These are phyloP conservation scores for Larimichthys crocea DNA, from an alignment of 2,113 vertebrate species.

Conservation along the genomic window DNA sequence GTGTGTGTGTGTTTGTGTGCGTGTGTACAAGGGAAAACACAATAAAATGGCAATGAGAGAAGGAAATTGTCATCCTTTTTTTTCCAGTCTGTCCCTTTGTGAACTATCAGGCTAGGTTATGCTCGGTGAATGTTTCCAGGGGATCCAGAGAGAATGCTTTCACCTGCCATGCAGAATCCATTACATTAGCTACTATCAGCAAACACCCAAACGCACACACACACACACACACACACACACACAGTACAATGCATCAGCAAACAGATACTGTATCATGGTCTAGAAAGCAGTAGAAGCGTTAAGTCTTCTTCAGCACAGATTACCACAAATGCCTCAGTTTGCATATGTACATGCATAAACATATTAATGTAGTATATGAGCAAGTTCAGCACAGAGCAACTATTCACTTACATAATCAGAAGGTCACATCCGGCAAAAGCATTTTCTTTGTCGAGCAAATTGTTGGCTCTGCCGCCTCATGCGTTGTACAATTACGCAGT, in stretches of 20 bases:
- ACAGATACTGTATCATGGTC: conserved; percentile 39
- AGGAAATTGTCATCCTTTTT: conserved; percentile 5
- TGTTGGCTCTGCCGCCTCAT: conserved; percentile 17
- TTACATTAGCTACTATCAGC: conserved; percentile 13
- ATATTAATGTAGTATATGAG: conserved; percentile 49
- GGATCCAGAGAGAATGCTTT: conserved; percentile 13
- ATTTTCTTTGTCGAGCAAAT: conserved; percentile 30
- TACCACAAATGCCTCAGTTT: conserved; percentile 56
- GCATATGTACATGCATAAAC: conserved; percentile 42
- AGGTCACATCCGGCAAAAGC: conserved; percentile 42
- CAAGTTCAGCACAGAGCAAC: conserved; percentile 45
- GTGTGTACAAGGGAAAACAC: conserved; percentile 16
- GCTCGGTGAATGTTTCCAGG: conserved; percentile 2
- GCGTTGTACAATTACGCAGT: conserved; percentile 14
- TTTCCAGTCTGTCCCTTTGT: background rate
- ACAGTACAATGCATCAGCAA: conserved; percentile 30
- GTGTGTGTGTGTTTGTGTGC: background rate
- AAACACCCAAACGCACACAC: conserved; percentile 17
- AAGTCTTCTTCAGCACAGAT: conserved; percentile 53
- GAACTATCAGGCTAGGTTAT: background rate
- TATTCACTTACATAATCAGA: conserved; percentile 34
- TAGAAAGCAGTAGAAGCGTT: conserved; percentile 61
- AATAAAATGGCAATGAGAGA: conserved; percentile 42
- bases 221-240: background rate
- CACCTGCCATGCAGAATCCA: conserved; percentile 18